Percentiles rank a stretch among this genome's conserved stretches.
These are phyloP conservation scores for Loripinus fragilis DNA, from an alignment of 2,888 invertebrate genomes.

Conservation along the genomic window DNA sequence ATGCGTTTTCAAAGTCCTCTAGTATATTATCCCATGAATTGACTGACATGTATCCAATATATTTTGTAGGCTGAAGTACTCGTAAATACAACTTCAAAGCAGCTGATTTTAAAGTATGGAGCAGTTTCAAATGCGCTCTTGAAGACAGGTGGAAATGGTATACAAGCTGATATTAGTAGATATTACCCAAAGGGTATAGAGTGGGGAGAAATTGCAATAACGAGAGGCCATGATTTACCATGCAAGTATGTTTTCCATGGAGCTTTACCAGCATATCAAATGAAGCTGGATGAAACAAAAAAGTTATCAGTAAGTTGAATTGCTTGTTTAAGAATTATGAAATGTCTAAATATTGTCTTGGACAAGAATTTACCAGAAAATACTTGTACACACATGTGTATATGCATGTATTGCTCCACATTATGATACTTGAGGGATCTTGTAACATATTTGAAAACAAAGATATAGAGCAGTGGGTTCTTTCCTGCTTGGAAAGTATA, in stretches of 20 bases:
- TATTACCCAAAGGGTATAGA: slow-evolving; percentile 46
- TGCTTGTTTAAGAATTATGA: no score
- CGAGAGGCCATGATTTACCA: slow-evolving; percentile 48
- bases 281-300: not conserved
- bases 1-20: no score
- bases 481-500: no score
- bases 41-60: no score
- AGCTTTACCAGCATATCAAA: slow-evolving; percentile 5
- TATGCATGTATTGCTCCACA: no score
- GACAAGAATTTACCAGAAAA: no score
- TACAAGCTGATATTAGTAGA: slow-evolving; percentile 40
- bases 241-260: slow-evolving; percentile 61
- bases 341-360: no score
- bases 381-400: no score
- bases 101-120: slow-evolving; percentile 57
- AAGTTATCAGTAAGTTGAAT: not conserved
- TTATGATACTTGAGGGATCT: no score
- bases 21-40: no score
- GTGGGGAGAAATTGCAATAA: slow-evolving; percentile 51
- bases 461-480: no score
- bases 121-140: slow-evolving; percentile 58
- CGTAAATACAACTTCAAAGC: slow-evolving; percentile 61
- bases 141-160: slow-evolving; percentile 38
- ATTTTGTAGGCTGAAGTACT: slow-evolving; percentile 64
- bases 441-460: no score